Evolutionary conservation across 2,888 invertebrate genomes (phyloP), one percentile per base, ranked within the genome.

Genomic region (Chloroclysta siterata): DNA sequence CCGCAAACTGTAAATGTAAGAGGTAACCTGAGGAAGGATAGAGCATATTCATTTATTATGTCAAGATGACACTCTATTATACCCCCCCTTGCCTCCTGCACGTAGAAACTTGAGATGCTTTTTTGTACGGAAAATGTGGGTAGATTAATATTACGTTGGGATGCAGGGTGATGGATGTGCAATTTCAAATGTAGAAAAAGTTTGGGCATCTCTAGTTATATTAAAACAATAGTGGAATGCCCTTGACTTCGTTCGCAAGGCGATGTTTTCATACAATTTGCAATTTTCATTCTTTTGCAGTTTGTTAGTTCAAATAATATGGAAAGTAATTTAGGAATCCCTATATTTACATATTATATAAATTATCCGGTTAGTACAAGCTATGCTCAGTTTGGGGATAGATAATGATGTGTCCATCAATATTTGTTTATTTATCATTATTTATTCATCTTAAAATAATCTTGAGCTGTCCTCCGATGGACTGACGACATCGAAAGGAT

Each of bases 1-100:
- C 62, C 59, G 70, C 82, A 83, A 85, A 83, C 83, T 79, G 79
- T 84, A 82, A 85, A 83, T 88, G 86, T 84, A 87, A 88, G 75
- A 79, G 80, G 79, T 73, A 76, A 72, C 73, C 72, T 72, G 68
- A 73, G 78, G 67, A 73, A 77, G 79, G 83, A 79, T 76, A 73
- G 78, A 80, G 80, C 73, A 72, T 72, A 83, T 87, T 90, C 93
- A 91, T 93, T 92, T 90, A 84, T 93, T 85, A 92, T 80, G 82
- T 79, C 85, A 83, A 88, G 89, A 88, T 90, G 93, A 93, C 93
- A 92, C 89, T 90, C 86, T 89, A 91, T 92, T 92, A 90, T 69
- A 52, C 68, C 66, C 74, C 71, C 54, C 52, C 47, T 59, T 39
- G 33, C 60, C 68, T 58, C 56, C 44, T 53, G 54, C 48, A 46